Evolutionary conservation across 37 sponge, comb jelly and placozoan species (phyloP).

Genomic region (Halichondria panicea): DNA sequence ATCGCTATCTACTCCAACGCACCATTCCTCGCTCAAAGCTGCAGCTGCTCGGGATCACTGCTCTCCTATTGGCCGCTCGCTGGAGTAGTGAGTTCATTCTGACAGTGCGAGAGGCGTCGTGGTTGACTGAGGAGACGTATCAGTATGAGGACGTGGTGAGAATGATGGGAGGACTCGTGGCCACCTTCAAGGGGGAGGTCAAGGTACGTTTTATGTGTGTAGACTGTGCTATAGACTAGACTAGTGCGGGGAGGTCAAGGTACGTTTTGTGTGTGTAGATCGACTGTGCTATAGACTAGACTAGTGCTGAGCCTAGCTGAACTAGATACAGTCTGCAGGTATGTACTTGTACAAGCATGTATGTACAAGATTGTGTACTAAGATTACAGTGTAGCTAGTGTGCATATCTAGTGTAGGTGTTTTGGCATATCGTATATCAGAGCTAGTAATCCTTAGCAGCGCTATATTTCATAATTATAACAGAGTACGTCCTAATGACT

Average conservation of each 20-base stretch:
- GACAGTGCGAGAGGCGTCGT: constrained; percentile 80
- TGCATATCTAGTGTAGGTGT: no score
- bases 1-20: constrained; percentile 61
- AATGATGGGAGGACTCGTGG: constrained; percentile 81
- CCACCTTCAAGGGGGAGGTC: constrained; percentile 51
- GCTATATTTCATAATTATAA: no score
- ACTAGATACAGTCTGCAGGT: no score
- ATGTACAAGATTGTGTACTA: no score
- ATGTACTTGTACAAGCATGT: no score
- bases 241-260: constrained; percentile 58
- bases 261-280: background rate
- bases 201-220: constrained; percentile 23
- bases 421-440: no score
- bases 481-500: no score
- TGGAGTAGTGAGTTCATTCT: constrained; percentile 23
- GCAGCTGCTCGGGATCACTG: constrained; percentile 79
- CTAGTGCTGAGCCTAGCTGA: no score
- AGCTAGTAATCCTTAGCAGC: no score
- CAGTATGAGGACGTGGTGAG: constrained; percentile 77
- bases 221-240: background rate
- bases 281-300: background rate
- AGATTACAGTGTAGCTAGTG: no score
- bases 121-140: constrained; percentile 87
- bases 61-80: constrained; percentile 69
- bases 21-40: constrained; percentile 37